Base-by-base conservation (phyloP, 2,797 vertebrate genomes). In the Sphenopsis melanotis region DNA sequence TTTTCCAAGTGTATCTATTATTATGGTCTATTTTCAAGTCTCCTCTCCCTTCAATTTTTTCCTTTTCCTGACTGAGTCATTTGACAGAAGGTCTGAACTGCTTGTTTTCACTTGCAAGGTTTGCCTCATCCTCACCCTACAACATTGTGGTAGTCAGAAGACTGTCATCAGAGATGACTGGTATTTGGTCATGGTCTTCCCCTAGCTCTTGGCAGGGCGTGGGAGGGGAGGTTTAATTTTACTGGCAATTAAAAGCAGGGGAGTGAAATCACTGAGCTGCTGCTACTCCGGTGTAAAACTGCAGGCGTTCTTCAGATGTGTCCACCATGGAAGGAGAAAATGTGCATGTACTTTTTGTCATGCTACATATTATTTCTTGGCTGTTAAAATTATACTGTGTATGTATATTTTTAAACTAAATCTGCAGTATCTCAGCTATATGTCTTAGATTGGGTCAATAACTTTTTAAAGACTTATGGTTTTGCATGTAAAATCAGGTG, bases 401-500 rank as follows among this genome's bases (percentile, higher is more conserved):
- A 2, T 75, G 9, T 60, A 32, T 66, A 7, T n/a, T 6, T 66
- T 78, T 83, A 56, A 70, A 49, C 47, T 78, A 61, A 77, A 77
- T 77, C 37, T 61, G 12, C 32, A 71, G 5, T 65, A 24, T 80
- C 39, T 95, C n/a, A 66, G n/a, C 55, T 70, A 16, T 32, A 21
- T 52, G 6, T 37, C 42, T 82, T 69, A 55, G 37, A 63, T 47
- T 80, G 71, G n/a, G 34, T 92, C 41, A 57, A 4, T 86, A 81
- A 65, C n/a, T 34, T 77, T 82, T 64, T 57, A n/a, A 77, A 68
- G 41, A 46, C 9, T 6, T 15, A 53, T 3, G 0, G 5, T 36
- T 93, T 89, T 63, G 26, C 44, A 27, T 93, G 90, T 90, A 70
- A 93, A 86, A 92, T 90, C 24, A 90, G 47, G 39, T 87, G 32